Evolutionary conservation across 2,113 vertebrate genomes (phyloP).

Genomic region (Cariama cristata): DNA sequence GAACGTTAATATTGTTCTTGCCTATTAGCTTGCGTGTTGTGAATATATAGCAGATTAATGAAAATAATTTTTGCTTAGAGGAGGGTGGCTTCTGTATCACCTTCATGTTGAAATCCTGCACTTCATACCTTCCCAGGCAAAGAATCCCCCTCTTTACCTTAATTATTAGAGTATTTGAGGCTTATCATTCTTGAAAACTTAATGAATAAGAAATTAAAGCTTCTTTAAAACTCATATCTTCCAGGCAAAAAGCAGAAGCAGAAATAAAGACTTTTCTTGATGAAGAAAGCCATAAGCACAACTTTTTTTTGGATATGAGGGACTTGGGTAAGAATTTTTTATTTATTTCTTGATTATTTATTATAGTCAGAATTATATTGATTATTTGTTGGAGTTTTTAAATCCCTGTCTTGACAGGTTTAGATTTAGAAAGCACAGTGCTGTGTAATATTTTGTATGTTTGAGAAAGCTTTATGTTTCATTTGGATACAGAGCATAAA

Average conservation of each 20-base stretch:
- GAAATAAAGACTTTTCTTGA: constrained; percentile 82
- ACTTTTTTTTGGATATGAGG: constrained; percentile 66
- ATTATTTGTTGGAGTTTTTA: background rate
- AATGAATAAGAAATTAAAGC: background rate
- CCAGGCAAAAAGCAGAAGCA: constrained; percentile 83
- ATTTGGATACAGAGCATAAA: constrained; percentile 71
- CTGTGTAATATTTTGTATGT: background rate
- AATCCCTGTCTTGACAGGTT: background rate
- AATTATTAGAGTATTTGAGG: background rate
- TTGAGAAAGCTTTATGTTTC: constrained; percentile 63
- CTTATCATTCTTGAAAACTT: background rate
- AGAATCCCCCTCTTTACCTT: background rate
- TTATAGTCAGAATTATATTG: background rate
- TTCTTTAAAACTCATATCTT: background rate
- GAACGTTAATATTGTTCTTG: rapidly evolving
- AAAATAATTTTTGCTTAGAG: background rate
- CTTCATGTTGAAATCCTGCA: background rate
- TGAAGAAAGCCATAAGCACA: constrained; percentile 62
- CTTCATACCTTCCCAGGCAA: background rate
- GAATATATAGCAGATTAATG: background rate
- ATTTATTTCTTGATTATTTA: background rate
- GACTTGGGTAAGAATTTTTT: constrained; percentile 72
- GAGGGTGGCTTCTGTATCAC: background rate
- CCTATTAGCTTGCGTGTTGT: rapidly evolving
- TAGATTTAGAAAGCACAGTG: background rate